These are phyloP conservation scores for Lophotis ruficrista DNA, from an alignment of 2,113 vertebrate species.

Conservation along the genomic window DNA sequence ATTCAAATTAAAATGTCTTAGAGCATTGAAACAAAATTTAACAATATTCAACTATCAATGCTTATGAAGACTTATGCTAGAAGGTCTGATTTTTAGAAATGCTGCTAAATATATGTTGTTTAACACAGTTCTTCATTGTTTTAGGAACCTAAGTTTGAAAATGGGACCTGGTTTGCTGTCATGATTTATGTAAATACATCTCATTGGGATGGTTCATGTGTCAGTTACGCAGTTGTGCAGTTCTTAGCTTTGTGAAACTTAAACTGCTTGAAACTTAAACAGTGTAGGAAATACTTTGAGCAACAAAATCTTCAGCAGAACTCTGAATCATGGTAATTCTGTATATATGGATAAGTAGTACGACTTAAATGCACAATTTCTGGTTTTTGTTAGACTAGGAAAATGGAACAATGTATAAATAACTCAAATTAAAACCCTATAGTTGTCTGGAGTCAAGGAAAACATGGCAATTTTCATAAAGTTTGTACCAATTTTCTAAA, in stretches of 20 bases:
- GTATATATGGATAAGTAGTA: neutral
- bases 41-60: neutral
- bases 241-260: neutral
- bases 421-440: neutral
- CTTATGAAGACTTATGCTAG: neutral
- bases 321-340: neutral
- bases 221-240: neutral
- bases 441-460: neutral
- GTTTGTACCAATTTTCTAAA: neutral
- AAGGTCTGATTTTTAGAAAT: neutral
- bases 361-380: neutral
- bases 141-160: neutral
- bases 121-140: neutral
- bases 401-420: neutral
- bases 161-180: neutral
- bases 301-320: neutral
- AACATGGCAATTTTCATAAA: neutral
- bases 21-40: neutral
- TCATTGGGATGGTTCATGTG: neutral
- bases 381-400: neutral
- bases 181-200: neutral
- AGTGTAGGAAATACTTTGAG: neutral
- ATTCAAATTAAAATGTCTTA: neutral
- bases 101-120: neutral
- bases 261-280: neutral